Conservation (phyloP, 2,797 vertebrate genomes). For the Rhinogobio ventralis region DNA sequence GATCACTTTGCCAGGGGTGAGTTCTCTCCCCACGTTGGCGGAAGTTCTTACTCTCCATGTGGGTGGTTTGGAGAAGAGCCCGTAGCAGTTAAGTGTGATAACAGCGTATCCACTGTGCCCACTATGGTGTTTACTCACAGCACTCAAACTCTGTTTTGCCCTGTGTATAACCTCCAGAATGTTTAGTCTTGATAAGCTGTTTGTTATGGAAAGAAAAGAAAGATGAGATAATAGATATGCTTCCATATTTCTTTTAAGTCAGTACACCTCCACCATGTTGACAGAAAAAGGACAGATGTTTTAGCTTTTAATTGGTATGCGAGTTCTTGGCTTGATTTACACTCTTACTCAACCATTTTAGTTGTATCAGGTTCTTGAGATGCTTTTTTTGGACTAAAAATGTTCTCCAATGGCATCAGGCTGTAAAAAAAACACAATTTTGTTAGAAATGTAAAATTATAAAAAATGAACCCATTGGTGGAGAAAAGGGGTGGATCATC, state of each 20-base stretch:
- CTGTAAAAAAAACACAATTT: neutral
- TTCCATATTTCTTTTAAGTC: conserved; percentile 42
- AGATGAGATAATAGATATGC: conserved; percentile 38
- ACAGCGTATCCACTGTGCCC: conserved; percentile 46
- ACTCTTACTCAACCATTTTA: neutral
- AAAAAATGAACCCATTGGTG: neutral
- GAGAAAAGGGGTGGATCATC: conserved; percentile 14
- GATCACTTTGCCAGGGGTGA: conserved; percentile 43
- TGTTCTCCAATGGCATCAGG: neutral
- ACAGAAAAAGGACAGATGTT: conserved; percentile 14
- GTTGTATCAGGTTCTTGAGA: neutral
- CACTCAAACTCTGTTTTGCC: conserved; percentile 33
- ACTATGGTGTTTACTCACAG: conserved; percentile 41
- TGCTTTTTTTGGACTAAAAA: neutral
- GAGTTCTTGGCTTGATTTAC: conserved; percentile 55
- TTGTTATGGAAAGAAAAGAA: conserved; percentile 25
- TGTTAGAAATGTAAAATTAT: neutral
- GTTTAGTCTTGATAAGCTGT: conserved; percentile 37
- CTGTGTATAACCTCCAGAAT: conserved; percentile 36
- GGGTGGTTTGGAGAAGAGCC: conserved; percentile 60
- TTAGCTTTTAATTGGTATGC: conserved; percentile 46
- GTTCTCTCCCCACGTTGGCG: conserved; percentile 22
- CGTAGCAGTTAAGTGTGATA: conserved; percentile 49
- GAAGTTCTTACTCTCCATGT: conserved; percentile 55
- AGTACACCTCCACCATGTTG: conserved; percentile 16